These are phyloP conservation scores for Monopis laevigella DNA, from an alignment of 2,888 invertebrate genomes.

Conservation along the genomic window DNA sequence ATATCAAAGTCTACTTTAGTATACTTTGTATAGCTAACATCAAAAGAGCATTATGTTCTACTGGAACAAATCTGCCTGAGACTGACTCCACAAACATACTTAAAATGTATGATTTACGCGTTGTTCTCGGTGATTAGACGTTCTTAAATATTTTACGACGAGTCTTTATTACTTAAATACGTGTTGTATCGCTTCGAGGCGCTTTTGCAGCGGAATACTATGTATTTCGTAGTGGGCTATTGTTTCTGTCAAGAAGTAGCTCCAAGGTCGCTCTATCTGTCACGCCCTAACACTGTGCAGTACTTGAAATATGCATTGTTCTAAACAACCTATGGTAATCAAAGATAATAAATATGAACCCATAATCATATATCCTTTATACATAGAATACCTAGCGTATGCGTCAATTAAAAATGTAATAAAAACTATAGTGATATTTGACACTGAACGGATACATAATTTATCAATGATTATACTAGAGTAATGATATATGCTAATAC, in stretches of 20 bases:
- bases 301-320: slow-evolving; percentile 7
- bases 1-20: too few relatives aligned
- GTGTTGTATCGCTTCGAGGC: slow-evolving; percentile 4
- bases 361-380: slow-evolving; percentile 5
- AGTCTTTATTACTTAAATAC: background rate
- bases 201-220: background rate
- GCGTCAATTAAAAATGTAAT: too few relatives aligned
- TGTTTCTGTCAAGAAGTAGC: slow-evolving; percentile 7
- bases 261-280: slow-evolving; percentile 2
- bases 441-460: too few relatives aligned
- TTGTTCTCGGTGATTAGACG: background rate
- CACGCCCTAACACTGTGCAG: slow-evolving; percentile 2
- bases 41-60: too few relatives aligned
- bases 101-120: too few relatives aligned
- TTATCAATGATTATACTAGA: too few relatives aligned
- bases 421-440: too few relatives aligned
- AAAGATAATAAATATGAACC: too few relatives aligned
- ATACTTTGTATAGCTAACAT: too few relatives aligned
- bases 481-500: too few relatives aligned
- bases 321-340: background rate
- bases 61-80: too few relatives aligned
- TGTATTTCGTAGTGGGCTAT: slow-evolving; percentile 7
- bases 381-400: background rate
- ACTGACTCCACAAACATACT: too few relatives aligned
- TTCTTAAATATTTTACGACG: slow-evolving; percentile 1